A percentile compares a stretch with the other conserved stretches of the same genome.
Evolutionary conservation across 2,888 invertebrate species (phyloP).

Genomic region (Onthophagus sagittarius): DNA sequence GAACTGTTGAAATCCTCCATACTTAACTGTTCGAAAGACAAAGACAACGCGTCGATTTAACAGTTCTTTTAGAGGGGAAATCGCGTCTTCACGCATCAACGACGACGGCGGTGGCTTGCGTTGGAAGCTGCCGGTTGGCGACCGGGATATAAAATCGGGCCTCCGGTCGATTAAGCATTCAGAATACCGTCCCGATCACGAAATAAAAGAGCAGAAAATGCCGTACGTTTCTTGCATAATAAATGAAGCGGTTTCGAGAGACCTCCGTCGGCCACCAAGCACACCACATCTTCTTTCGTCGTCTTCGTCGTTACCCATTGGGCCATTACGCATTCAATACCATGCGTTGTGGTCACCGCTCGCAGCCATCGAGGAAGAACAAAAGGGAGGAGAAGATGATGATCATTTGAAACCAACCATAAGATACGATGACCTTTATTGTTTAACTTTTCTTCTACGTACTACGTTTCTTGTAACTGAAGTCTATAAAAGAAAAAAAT

Average conservation of each 20-base stretch:
- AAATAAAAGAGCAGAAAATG: conserved; percentile 29
- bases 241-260: conserved; percentile 16
- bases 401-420: neutral
- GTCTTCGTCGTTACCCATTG: neutral
- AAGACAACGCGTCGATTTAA: too few species aligned
- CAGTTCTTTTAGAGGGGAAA: neutral
- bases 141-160: conserved; percentile 23
- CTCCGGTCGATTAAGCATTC: conserved; percentile 26
- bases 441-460: neutral
- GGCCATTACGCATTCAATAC: conserved; percentile 24
- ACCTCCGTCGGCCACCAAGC: conserved; percentile 4
- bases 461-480: neutral
- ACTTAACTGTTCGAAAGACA: too few species aligned
- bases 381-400: neutral
- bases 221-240: conserved; percentile 17
- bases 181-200: conserved; percentile 25
- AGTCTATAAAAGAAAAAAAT: too few species aligned
- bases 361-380: conserved; percentile 18
- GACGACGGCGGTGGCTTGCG: neutral
- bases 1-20: too few species aligned
- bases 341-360: conserved; percentile 16
- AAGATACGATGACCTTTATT: neutral
- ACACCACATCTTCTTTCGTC: neutral
- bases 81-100: conserved; percentile 4
- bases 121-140: conserved; percentile 24